These are phyloP conservation scores for Phaethon lepturus DNA, from an alignment of 2,113 vertebrate genomes.

Conservation along the genomic window DNA sequence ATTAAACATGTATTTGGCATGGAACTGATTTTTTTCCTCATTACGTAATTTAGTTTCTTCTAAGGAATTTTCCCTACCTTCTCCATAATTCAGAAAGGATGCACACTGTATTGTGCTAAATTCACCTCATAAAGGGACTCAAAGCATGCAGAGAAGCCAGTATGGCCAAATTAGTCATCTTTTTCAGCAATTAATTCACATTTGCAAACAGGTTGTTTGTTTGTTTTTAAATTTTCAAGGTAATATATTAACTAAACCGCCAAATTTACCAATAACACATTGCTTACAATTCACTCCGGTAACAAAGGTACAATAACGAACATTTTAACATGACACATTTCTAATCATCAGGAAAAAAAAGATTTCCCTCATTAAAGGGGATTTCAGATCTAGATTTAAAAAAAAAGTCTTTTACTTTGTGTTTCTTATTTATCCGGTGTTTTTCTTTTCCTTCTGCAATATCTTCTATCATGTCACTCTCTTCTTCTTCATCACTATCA, in stretches of 20 bases:
- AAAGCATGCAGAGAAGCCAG: background rate
- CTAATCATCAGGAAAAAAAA: background rate
- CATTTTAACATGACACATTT: background rate
- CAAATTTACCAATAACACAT: background rate
- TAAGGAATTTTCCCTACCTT: background rate
- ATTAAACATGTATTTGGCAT: background rate
- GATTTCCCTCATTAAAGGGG: background rate
- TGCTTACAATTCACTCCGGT: background rate
- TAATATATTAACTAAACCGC: background rate
- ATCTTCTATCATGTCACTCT: slow-evolving; percentile 94
- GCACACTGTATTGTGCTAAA: background rate
- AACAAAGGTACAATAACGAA: background rate
- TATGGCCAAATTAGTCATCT: background rate
- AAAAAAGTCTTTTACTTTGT: slow-evolving; percentile 83
- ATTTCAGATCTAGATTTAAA: background rate
- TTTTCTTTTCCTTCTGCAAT: slow-evolving; percentile 89
- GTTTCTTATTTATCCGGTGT: slow-evolving; percentile 90
- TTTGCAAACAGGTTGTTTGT: background rate
- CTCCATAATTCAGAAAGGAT: background rate
- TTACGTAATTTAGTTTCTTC: background rate
- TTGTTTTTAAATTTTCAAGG: background rate
- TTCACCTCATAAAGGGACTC: background rate
- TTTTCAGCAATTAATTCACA: background rate
- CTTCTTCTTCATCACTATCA: slow-evolving; percentile 97
- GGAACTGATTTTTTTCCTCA: background rate